Base-by-base conservation (phyloP, 1,140 invertebrate species). In the Drosophila dunni region DNA sequence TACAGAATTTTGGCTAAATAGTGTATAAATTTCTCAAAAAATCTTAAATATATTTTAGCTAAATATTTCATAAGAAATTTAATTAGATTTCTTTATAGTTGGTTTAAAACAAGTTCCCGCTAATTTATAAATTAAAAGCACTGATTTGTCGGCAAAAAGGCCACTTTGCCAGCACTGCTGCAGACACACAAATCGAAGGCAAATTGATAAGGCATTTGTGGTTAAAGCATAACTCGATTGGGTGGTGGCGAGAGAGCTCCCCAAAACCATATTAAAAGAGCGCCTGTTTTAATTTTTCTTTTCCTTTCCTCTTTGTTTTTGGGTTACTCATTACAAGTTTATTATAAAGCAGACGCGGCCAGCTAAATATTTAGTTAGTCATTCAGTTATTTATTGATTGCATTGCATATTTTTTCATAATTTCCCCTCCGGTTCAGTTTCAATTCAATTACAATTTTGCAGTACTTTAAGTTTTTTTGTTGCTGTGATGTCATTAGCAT, bases 201-300 rank as follows among this genome's bases (percentile, higher is more conserved):
- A 50, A 64, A 71, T 50, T 60, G 46, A 44, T 53, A 62, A 53
- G 33, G 61, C 46, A 42, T 11, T 51, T 36, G 40, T 33, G 33
- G 15, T 20, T 29, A 29, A 50, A 40, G 10, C 45, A 36, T 33
- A 20, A 45, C 20, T 33, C 33, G 44, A 61, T 61, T 46, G 29
- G 24, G 1, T 29, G 6, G 24, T 29, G 24, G 17, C 2, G 17
- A 20, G 17, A 29, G 24, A 29, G 24, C 24, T 6, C 24, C 24
- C 24, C 2, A 33, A 61, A 73, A 61, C 56, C 63, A 73, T 54
- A 61, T 73, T 68, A 20, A 56, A 29, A 74, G 70, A 73, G 70
- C 56, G 56, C 6, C 64, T 72, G 70, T 73, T 42, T 63, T 51
- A 11, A 2, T 42, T 40, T 40, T 40, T 4, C 11, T 10, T 34